These are phyloP conservation scores for Volucella inflata DNA, from an alignment of 2,888 invertebrate species.

Conservation along the genomic window DNA sequence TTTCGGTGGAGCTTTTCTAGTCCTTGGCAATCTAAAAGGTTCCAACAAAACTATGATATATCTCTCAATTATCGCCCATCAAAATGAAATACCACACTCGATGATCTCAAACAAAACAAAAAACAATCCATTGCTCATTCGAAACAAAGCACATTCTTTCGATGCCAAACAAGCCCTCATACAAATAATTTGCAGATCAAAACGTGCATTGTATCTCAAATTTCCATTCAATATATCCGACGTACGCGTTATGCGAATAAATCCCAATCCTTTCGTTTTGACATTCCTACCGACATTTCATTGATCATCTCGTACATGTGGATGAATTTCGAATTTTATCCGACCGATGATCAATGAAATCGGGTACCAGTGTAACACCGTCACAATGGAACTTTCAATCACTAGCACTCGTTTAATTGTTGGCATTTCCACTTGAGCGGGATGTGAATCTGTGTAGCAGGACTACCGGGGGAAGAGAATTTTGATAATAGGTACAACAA, in stretches of 20 bases:
- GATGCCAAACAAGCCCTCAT: slow-evolving; percentile 39
- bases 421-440: slow-evolving; percentile 16
- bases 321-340: slow-evolving; percentile 29
- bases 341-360: slow-evolving; percentile 54
- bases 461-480: slow-evolving; percentile 43
- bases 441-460: slow-evolving; percentile 12
- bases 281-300: slow-evolving; percentile 45
- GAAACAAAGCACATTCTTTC: slow-evolving; percentile 43
- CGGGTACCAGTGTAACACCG: slow-evolving; percentile 1
- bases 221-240: slow-evolving; percentile 45
- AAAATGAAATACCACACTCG: slow-evolving; percentile 21
- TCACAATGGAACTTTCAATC: slow-evolving; percentile 60
- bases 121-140: background rate
- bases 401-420: slow-evolving; percentile 33
- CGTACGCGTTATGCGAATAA: slow-evolving; percentile 10
- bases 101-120: background rate
- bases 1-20: no score
- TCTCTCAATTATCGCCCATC: background rate
- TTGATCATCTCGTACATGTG: slow-evolving; percentile 57
- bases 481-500: slow-evolving; percentile 39
- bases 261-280: slow-evolving; percentile 52
- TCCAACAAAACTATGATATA: no score
- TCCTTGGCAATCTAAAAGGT: no score
- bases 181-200: slow-evolving; percentile 46
- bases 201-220: slow-evolving; percentile 49